Evolutionary conservation across 1,140 invertebrate genomes (phyloP).

Genomic region (Metopolophium dirhodum): DNA sequence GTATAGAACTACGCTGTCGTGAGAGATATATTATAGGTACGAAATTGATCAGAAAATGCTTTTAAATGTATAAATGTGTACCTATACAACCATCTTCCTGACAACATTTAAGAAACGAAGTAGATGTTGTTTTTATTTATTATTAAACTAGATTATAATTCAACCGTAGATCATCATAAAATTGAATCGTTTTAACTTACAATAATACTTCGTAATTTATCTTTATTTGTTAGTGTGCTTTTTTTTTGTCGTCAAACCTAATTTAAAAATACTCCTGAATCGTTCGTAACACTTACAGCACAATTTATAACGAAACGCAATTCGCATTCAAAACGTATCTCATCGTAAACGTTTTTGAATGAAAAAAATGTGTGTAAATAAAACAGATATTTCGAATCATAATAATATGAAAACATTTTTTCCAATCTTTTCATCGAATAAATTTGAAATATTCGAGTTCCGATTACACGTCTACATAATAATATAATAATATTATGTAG

Average conservation of each 20-base stretch:
- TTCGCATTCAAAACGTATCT: background rate
- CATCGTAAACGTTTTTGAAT: background rate
- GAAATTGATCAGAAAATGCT: background rate
- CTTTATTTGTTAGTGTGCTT: background rate
- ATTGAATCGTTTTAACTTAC: background rate
- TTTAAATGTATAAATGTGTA: background rate
- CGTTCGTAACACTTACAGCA: background rate
- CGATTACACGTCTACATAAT: background rate
- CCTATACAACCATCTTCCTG: background rate
- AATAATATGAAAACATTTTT: background rate
- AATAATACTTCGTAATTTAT: background rate
- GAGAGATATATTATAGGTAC: too few relatives aligned
- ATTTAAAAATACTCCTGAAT: background rate
- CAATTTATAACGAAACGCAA: background rate
- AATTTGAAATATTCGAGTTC: background rate
- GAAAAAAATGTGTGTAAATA: background rate
- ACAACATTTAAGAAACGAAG: background rate
- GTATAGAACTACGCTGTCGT: accelerated
- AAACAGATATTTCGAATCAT: background rate
- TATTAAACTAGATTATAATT: background rate
- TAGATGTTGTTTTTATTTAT: background rate
- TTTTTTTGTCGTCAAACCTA: background rate
- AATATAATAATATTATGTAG: too few relatives aligned
- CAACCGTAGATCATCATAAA: background rate
- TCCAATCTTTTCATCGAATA: background rate